Percentiles rank a stretch among this genome's conserved stretches.
phyloP scores from a whole-genome alignment of 2,888 invertebrate genomes.

The Platynereis dumerilii region DNA sequence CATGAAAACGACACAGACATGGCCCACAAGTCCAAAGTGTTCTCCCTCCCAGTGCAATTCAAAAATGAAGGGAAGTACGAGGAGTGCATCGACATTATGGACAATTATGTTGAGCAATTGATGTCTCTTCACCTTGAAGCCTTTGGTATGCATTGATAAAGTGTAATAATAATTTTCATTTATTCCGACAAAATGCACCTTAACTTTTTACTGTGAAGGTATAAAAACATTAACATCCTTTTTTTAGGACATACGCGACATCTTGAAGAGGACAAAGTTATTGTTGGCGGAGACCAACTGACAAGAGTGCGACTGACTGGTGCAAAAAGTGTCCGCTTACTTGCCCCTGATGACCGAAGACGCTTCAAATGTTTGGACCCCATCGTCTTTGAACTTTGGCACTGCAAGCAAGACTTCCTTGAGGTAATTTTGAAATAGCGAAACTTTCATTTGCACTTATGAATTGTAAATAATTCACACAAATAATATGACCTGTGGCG shows the following conservation, averaged over 20 bases:
- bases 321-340: not conserved
- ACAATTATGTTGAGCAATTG: not conserved
- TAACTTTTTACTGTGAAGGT: too few relatives aligned
- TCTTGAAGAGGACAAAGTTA: not conserved
- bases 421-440: too few relatives aligned
- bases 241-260: not conserved
- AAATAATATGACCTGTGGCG: too few relatives aligned
- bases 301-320: not conserved
- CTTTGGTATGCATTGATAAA: not conserved
- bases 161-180: too few relatives aligned
- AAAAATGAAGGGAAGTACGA: conserved; percentile 11
- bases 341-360: not conserved
- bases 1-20: not conserved
- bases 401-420: conserved; percentile 11
- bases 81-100: conserved; percentile 14
- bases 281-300: conserved; percentile 7
- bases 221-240: too few relatives aligned
- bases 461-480: too few relatives aligned
- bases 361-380: not conserved
- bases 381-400: conserved; percentile 3
- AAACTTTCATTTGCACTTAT: too few relatives aligned
- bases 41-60: not conserved
- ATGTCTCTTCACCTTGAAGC: not conserved
- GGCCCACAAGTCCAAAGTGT: not conserved
- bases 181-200: too few relatives aligned